phyloP scores from a whole-genome alignment of 2,888 invertebrate species.

The Ischnura elegans region DNA sequence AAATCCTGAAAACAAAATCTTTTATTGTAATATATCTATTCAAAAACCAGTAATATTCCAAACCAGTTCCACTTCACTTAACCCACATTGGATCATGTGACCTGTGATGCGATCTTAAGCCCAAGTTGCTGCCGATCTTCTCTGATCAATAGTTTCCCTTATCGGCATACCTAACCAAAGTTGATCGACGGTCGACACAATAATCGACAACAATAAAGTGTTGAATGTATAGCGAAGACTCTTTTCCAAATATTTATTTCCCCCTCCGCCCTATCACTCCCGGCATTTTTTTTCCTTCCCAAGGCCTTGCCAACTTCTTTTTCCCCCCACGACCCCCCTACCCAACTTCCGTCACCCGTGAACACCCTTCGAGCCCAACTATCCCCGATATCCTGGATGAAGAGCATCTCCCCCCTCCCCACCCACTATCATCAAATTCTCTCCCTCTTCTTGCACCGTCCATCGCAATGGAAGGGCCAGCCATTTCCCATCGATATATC shows the following conservation, averaged over 20 bases:
- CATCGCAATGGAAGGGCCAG: neutral
- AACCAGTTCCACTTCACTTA: too few relatives aligned
- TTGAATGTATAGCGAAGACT: neutral
- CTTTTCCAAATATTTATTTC: neutral
- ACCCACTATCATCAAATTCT: neutral
- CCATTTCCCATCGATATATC: slow-evolving; percentile 38
- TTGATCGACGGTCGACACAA: too few relatives aligned
- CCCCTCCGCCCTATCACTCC: neutral
- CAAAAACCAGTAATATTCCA: too few relatives aligned
- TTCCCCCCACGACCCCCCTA: neutral
- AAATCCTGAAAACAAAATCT: too few relatives aligned
- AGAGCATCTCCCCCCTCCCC: neutral
- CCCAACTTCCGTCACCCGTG: neutral
- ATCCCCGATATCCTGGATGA: neutral
- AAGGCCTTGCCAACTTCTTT: neutral
- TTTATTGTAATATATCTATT: too few relatives aligned
- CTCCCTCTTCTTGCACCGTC: neutral
- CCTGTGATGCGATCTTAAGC: too few relatives aligned
- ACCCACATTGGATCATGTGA: too few relatives aligned
- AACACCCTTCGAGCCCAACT: neutral
- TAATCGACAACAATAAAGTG: neutral
- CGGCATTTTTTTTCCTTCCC: neutral
- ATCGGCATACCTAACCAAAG: too few relatives aligned
- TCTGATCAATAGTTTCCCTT: too few relatives aligned
- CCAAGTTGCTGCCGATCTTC: too few relatives aligned